Base-by-base conservation (phyloP, 2,797 vertebrate species). In the Benthosema pterotum region DNA sequence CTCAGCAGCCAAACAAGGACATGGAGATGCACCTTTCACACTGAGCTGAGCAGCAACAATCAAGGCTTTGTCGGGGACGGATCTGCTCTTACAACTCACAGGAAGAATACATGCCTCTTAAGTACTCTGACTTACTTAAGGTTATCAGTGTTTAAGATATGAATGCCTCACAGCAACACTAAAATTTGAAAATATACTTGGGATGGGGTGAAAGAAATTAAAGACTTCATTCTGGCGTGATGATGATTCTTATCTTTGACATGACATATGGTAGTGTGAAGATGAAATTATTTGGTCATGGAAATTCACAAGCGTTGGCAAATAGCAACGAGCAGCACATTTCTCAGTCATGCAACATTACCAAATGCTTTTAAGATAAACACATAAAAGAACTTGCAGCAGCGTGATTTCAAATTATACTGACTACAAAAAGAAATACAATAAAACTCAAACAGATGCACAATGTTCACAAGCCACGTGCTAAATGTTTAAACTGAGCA, bases 21-120 rank as follows among this genome's bases (percentile, higher is more conserved):
- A 63, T 45, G 25, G 78, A 85, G 87, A 88, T 79, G 77, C 82
- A 74, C 70, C 83, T 83, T 86, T 89, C 86, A 89, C 88, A 90
- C 77, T 38, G 68, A 79, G 75, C 77, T 83, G 83, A 84, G 68
- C 87, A 73, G 25, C 13, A 18, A 90, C 88, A 91, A 89, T 88
- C 74, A 22, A 69, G 60, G 49, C 80, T 87, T 89, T 88, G 88
- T 90, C 62, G 60, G 66, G 60, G 64, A 71, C 69, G 61, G 65
- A 75, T 78, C 75, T 72, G 70, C 68, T 78, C 65, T 86, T 80
- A 48, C 77, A 67, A 72, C 73, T 76, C 75, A 83, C 69, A 80
- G 80, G 71, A 76, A 77, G 70, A 86, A 75, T 80, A 83, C 64
- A 60, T 71, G 78, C 69, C 64, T 57, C 60, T 72, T 65, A 52